Evolutionary conservation across 2,888 invertebrate species (phyloP), one percentile per base, ranked within the genome.

Genomic region (Margaritifera margaritifera): DNA sequence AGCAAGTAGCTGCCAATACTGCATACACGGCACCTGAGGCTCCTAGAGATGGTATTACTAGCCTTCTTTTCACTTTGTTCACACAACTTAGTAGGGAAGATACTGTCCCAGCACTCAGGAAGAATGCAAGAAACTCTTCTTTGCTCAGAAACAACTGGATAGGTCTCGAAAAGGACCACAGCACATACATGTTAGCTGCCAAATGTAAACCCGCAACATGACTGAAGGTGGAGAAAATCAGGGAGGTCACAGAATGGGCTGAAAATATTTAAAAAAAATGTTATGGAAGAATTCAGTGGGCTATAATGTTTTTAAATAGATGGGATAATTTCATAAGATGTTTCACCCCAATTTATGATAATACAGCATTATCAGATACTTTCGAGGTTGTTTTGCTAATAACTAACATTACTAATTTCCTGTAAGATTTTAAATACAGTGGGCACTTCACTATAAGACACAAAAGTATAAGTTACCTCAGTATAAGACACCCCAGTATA

Each of bases 11-110:
- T 31, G 95, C 94, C 72, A 99, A 90, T 62, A 98, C 92, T 31
- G 94, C 94, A 94, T 98, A 95, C 80, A 99, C 95, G 63, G 98
- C 98, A 71, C 99, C 99, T 52, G 97, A 98, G 96, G 98, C 98
- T 86, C 98, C 98, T 75, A 99, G 92, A 61, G 98, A 97, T 55
- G 95, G 92, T 58, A 94, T 94, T 55, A 94, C 92, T 83, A 93
- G 93, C 71, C 92, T 92, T 5, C 93, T 91, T 3, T 92, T 84
- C 20, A 94, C 92, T 91, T 97, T 98, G 89, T 94, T 94, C 1
- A 94, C 80, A 83, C 95, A 93, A 91, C 97, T 97, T 50, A 94
- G 92, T 77, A 97, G 93, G 83, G 96, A 96, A 66, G 98, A 94
- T 57, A 96, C 90, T 0, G 78, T 79, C 83, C 91, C 98, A 77